These are phyloP conservation scores for Exaiptasia diaphana DNA, from an alignment of 64 coral and sea anemone species.

Conservation along the genomic window DNA sequence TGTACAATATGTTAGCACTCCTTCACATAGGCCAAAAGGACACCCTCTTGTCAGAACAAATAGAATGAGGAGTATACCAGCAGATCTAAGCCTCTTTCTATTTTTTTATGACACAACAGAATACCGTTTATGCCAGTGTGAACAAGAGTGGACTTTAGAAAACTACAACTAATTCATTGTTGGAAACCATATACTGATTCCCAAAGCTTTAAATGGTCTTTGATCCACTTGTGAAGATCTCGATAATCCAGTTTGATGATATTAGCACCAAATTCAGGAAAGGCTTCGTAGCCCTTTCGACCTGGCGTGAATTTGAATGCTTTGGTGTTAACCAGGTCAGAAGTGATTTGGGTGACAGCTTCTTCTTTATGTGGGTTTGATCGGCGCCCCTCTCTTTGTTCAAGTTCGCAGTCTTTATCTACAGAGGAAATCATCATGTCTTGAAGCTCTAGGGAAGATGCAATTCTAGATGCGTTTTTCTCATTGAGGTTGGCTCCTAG, in stretches of 20 bases:
- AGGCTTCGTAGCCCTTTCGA: constrained; percentile 25
- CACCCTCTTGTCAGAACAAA: no score
- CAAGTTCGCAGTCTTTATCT: constrained; percentile 36
- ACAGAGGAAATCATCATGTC: constrained; percentile 26
- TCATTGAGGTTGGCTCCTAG: constrained; percentile 46
- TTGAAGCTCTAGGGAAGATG: constrained; percentile 18
- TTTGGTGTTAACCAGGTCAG: constrained; percentile 27
- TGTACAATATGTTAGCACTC: no score
- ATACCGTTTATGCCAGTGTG: no score
- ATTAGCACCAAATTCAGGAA: constrained; percentile 35
- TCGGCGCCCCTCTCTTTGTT: not conserved
- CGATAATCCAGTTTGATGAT: constrained; percentile 25
- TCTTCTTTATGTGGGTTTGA: not conserved
- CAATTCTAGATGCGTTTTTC: constrained; percentile 16
- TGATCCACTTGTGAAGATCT: constrained; percentile 46
- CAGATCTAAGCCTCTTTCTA: no score
- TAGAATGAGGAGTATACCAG: no score
- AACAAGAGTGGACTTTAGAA: no score
- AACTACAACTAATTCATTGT: no score
- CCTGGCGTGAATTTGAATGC: constrained; percentile 34
- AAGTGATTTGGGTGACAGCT: constrained; percentile 26
- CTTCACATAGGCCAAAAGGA: no score
- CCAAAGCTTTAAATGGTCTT: constrained; percentile 42
- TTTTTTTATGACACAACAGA: no score
- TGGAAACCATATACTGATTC: constrained; percentile 33